phyloP scores from a whole-genome alignment of 2,888 invertebrate genomes.

The Zaprionus obscuricornis region DNA sequence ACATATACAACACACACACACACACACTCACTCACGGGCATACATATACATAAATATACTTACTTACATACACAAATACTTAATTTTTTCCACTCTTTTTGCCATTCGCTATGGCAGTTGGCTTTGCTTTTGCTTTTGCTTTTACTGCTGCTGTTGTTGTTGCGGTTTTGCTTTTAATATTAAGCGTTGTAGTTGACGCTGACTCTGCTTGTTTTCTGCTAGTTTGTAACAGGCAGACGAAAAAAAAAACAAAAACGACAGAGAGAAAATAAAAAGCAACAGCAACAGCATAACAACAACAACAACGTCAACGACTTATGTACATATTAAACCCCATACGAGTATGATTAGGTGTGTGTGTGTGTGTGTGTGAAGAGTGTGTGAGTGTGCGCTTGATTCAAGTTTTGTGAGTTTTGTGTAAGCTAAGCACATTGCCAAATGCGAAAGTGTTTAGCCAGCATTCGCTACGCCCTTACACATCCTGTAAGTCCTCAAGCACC shows the following conservation, averaged over 20 bases:
- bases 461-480: slow-evolving; percentile 5
- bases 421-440: slow-evolving; percentile 55
- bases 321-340: slow-evolving; percentile 44
- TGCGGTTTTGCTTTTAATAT: slow-evolving; percentile 72
- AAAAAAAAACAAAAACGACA: neutral
- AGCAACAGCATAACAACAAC: slow-evolving; percentile 21
- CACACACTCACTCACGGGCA: neutral
- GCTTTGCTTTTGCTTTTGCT: slow-evolving; percentile 31
- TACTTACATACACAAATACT: slow-evolving; percentile 54
- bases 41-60: slow-evolving; percentile 17
- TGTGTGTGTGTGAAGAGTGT: slow-evolving; percentile 20
- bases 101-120: slow-evolving; percentile 22
- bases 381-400: slow-evolving; percentile 27
- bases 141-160: slow-evolving; percentile 24
- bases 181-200: slow-evolving; percentile 68
- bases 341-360: slow-evolving; percentile 33
- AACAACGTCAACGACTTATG: slow-evolving; percentile 23
- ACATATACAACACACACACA: slow-evolving; percentile 1
- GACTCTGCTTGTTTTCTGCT: slow-evolving; percentile 70
- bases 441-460: slow-evolving; percentile 64
- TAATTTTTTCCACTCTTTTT: slow-evolving; percentile 43
- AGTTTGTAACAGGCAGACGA: slow-evolving; percentile 53
- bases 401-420: slow-evolving; percentile 44
- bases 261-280: slow-evolving; percentile 18
- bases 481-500: neutral